These are phyloP conservation scores for Ryuthela nishihirai DNA, from an alignment of 2,888 invertebrate genomes.

Conservation along the genomic window DNA sequence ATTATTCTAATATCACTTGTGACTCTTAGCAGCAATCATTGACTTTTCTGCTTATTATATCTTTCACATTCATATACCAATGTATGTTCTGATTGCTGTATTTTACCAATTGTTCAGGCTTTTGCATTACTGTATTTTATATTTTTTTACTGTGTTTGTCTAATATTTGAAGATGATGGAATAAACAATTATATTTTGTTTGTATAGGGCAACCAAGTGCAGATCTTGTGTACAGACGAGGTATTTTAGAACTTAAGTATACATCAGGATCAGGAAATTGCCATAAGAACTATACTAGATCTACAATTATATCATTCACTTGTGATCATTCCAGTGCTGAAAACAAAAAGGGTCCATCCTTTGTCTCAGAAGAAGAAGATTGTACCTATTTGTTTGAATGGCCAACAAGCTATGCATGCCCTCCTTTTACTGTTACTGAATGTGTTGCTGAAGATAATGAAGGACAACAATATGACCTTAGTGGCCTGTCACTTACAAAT, in stretches of 20 bases:
- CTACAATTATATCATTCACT: slow-evolving; percentile 26
- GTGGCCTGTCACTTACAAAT: slow-evolving; percentile 16
- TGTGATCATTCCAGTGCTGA: slow-evolving; percentile 30
- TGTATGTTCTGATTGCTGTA: no score
- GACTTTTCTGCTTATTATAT: no score
- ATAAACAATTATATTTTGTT: not conserved
- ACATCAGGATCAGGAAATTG: slow-evolving; percentile 25
- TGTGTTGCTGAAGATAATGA: slow-evolving; percentile 18
- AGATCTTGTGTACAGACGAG: slow-evolving; percentile 13
- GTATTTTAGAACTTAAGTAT: slow-evolving; percentile 26
- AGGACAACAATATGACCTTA: slow-evolving; percentile 23
- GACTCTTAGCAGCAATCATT: no score
- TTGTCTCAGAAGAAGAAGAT: slow-evolving; percentile 26
- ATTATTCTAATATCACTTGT: no score
- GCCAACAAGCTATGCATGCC: slow-evolving; percentile 40
- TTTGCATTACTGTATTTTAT: no score
- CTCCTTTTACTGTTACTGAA: slow-evolving; percentile 24
- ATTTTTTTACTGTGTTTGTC: no score
- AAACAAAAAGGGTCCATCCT: slow-evolving; percentile 19
- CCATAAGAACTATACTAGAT: slow-evolving; percentile 27
- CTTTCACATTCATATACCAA: no score
- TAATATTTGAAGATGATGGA: not conserved
- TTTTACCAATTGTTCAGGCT: no score
- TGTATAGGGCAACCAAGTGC: slow-evolving; percentile 15
- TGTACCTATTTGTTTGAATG: slow-evolving; percentile 40